A percentile compares a stretch with the other conserved stretches of the same genome.
Conservation (phyloP, 2,113 vertebrate genomes). For the Rhizomys pruinosus region DNA sequence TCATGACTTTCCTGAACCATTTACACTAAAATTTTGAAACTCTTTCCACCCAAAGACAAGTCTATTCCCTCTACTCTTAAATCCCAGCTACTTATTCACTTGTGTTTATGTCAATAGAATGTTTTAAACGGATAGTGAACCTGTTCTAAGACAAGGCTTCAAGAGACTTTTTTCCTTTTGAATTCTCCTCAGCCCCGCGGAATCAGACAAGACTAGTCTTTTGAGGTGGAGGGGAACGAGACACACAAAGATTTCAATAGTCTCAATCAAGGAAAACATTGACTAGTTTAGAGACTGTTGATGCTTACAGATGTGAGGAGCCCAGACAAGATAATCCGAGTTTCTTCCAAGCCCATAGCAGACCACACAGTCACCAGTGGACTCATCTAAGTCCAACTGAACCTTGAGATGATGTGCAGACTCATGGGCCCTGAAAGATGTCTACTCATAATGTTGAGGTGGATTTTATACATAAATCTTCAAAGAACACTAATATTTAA, state of each 20-base stretch:
- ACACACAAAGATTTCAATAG: not conserved
- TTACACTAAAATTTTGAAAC: not conserved
- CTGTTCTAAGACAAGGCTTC: not conserved
- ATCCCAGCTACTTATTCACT: not conserved
- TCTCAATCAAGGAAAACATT: not conserved
- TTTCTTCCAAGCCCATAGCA: not conserved
- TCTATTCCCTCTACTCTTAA: not conserved
- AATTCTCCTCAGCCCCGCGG: not conserved
- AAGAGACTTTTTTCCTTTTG: not conserved
- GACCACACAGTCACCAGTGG: not conserved
- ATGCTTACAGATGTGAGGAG: not conserved
- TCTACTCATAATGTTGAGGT: not conserved
- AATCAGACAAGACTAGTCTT: not conserved
- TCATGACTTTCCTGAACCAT: not conserved
- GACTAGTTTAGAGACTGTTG: not conserved
- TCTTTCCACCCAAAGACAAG: not conserved
- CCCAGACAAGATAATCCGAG: not conserved
- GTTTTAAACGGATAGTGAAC: not conserved
- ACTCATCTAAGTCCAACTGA: slow-evolving; percentile 1
- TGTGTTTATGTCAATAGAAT: not conserved
- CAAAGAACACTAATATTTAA: not conserved
- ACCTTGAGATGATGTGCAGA: not conserved
- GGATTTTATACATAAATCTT: not conserved
- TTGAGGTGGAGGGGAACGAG: not conserved
- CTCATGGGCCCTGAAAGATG: not conserved